Base-by-base conservation (phyloP, 2,113 vertebrate species). In the Centropristis striata region DNA sequence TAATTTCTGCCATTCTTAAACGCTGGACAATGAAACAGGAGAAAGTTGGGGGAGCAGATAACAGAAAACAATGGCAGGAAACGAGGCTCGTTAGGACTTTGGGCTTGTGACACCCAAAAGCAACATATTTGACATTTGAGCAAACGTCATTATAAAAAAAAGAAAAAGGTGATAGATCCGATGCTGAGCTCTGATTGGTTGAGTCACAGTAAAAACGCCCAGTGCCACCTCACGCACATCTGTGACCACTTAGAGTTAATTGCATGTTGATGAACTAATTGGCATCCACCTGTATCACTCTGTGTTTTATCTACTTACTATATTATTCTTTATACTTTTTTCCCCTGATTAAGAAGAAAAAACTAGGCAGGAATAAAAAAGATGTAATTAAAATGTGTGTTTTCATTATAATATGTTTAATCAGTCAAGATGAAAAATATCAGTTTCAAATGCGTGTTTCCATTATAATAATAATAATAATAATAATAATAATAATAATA, bases 61-160 rank as follows among this genome's bases (percentile, higher is more conserved):
- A 71, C 49, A 39, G 36, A 76, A 78, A 83, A 90, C 89, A 92
- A 85, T 75, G 16, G 55, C 39, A 85, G 90, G 85, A 87, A 84
- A 80, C 47, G 21, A 75, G 54, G 18, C 14, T 49, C 44, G 63
- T 61, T 55, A 4, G 23, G 44, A 44, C 20, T 32, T 1, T 28
- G 16, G 47, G 58, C 46, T 14, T 46, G 66, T 69, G 63, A 81
- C 60, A 76, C 71, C 66, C 49, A 61, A 69, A 68, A 59, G 27
- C 59, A 54, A 60, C 73, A 79, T 4, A 8, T 78, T 69, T 69
- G 13, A 32, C 8, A 21, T 11, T 11, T 27, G 10, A 53, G 54
- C 36, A 42, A 58, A 58, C 6, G 11, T 36, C 21, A 42, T 60
- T 9, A 1, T 12, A 32, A 2, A 39, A 53, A 63, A 18, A 6